Conservation (phyloP, 2,113 vertebrate species). For the Cettia cetti region DNA sequence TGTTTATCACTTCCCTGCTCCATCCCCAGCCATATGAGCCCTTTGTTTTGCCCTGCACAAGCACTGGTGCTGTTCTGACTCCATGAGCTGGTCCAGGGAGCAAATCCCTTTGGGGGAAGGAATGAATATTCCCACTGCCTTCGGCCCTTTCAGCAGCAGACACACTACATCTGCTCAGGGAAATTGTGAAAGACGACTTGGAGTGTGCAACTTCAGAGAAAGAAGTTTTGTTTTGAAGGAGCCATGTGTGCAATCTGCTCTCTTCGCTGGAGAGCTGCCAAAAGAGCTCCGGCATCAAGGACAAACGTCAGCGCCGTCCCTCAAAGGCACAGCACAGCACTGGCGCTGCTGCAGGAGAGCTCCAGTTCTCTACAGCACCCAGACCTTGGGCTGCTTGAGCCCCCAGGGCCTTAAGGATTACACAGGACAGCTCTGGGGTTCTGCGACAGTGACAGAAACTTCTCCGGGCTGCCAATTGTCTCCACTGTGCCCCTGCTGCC, state of each 20-base stretch:
- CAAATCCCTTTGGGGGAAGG: neutral
- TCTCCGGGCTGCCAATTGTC: neutral
- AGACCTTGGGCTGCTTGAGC: neutral
- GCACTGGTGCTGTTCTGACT: neutral
- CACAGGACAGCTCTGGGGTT: neutral
- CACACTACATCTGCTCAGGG: neutral
- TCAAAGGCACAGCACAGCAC: neutral
- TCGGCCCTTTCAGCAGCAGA: neutral
- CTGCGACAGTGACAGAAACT: neutral
- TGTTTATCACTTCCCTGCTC: neutral
- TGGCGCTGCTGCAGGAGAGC: neutral
- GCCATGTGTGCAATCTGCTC: neutral
- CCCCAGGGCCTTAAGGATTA: neutral
- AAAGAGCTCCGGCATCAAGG: neutral
- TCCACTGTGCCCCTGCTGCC: neutral
- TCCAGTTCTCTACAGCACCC: neutral
- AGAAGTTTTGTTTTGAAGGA: slow-evolving; percentile 22
- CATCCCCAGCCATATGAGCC: neutral
- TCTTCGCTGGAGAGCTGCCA: slow-evolving; percentile 13
- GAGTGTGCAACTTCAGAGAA: neutral
- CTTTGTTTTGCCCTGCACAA: neutral
- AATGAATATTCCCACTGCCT: neutral
- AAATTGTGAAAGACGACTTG: neutral
- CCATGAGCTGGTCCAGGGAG: neutral
- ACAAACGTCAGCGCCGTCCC: neutral